Conservation (phyloP, 2,113 vertebrate genomes). For the Odocoileus virginianus region DNA sequence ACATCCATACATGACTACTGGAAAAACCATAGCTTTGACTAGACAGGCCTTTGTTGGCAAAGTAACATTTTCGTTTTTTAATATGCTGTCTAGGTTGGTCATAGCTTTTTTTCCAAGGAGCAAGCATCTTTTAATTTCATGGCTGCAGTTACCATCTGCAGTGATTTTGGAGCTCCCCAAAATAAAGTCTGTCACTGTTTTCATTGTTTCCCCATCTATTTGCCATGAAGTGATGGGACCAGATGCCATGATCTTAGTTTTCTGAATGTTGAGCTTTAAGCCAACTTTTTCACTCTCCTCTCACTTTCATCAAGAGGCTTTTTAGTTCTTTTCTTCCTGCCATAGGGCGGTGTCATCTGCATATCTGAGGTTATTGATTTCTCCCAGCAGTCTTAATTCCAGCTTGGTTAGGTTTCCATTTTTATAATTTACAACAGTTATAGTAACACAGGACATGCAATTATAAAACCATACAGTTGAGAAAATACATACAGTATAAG, state of each 20-base stretch:
- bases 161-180: not conserved
- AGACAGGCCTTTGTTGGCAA: not conserved
- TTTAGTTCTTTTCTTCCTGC: not conserved
- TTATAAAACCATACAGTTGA: not conserved
- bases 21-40: not conserved
- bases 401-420: constrained; percentile 18
- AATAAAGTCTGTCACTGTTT: not conserved
- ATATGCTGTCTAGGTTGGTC: not conserved
- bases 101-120: not conserved
- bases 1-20: not conserved
- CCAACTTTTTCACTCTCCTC: not conserved
- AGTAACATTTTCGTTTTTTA: not conserved
- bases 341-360: not conserved
- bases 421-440: constrained; percentile 14
- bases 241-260: not conserved
- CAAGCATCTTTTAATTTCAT: not conserved
- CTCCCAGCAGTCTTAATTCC: not conserved
- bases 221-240: not conserved
- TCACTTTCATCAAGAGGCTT: not conserved
- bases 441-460: not conserved
- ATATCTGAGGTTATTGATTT: not conserved
- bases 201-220: not conserved
- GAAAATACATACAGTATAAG: not conserved
- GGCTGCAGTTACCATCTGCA: not conserved
- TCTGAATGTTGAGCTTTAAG: not conserved